Evolutionary conservation across 2,113 vertebrate species (phyloP), one percentile per base, ranked within the genome.

Genomic region (Ammodytes marinus): DNA sequence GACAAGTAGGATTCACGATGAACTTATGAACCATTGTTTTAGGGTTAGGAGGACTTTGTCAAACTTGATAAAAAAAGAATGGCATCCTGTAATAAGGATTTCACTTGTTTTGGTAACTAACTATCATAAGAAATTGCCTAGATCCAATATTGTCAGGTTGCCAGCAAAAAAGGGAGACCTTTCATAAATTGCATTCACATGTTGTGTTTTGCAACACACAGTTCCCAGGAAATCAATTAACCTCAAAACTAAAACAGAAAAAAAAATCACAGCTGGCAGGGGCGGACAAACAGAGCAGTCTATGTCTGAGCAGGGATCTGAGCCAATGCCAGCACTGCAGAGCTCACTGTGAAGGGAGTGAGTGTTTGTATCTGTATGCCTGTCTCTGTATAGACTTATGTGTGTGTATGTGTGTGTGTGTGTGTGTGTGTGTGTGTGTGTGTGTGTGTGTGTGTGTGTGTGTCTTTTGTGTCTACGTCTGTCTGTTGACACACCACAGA

Each of bases 261-360:
- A 27, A 27, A 27, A 27, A 27, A 81, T 52, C 8, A 86, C 89
- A 93, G 92, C 91, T 93, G 92, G 92, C 87, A 77, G 74, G 80
- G 52, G 67, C 63, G 83, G 84, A 87, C 88, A 87, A 88, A 92
- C 90, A 91, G 89, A 88, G 84, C 87, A 83, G 61, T 79, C 86
- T 85, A 83, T 93, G 88, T 91, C 87, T 89, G 69, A 84, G 79
- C 70, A 59, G 73, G 74, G 83, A 85, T 15, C 27, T 39, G 63
- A 35, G 84, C 88, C 86, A 85, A 68, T 58, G 83, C 69, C 84
- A 69, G 65, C 85, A 76, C 84, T 74, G 82, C 86, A 88, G 78
- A 86, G 85, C 63, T 54, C 60, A 76, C 84, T 90, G 77, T 85
- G 77, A 86, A n/a, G 40, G 11, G 61, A 64, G 69, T 82, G 85